Base-by-base conservation (phyloP, 2,888 invertebrate species). In the Notodonta dromedarius region DNA sequence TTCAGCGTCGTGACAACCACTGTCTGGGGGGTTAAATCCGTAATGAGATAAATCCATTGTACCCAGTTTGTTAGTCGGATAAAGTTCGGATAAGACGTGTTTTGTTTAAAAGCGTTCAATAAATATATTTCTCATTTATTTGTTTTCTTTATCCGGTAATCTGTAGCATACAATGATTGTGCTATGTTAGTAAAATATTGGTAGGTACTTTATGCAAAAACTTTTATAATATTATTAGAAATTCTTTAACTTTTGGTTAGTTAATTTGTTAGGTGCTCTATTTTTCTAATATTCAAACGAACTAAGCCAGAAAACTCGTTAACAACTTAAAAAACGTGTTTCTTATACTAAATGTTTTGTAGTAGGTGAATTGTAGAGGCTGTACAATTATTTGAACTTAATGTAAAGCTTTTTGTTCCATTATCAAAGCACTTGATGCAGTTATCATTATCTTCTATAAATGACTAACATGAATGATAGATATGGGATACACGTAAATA, bases 21-120 rank as follows among this genome's bases (percentile, higher is more conserved):
- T 80, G 87, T 84, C 85, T 70, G 67, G 79, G 73, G 79, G 73
- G 83, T 86, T 87, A 84, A 82, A 78, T 73, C 74, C 72, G 79
- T 86, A 83, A 86, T 84, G 80, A 85, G 82, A 81, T 85, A 83
- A 83, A 83, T 75, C 76, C 71, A 67, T 70, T 68, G 71, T 74
- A 58, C 59, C 58, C 59, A 58, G 64, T 71, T 69, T 67, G 70
- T 63, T 40, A 61, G 65, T 65, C 65, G 60, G 39, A 40, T 32
- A 24, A 58, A 61, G 66, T 63, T 68, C 65, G 62, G 51, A 51
- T 51, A 51, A 16, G 16, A 1, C 50, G 12, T 56, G 59, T 52
- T 60, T 61, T 63, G 58, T 63, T 64, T 70, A 66, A 62, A 58
- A 48, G 50, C 48, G 24, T 14, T 48, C 8, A 6, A n/a, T 8